phyloP scores from a whole-genome alignment of 2,888 invertebrate genomes.

The Drosophila neotestacea region DNA sequence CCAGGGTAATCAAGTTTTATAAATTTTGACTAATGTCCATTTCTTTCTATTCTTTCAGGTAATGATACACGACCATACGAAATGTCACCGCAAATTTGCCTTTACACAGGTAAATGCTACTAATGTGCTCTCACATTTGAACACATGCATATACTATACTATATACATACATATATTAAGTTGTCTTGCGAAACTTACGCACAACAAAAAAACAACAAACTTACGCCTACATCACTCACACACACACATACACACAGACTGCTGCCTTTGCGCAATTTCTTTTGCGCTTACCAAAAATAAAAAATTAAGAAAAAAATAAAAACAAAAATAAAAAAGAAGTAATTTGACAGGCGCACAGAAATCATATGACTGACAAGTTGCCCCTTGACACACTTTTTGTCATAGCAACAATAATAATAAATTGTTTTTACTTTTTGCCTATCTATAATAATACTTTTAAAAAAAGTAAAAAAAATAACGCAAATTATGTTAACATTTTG shows the following conservation, averaged over 20 bases:
- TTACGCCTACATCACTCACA: constrained; percentile 32
- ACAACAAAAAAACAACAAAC: constrained; percentile 19
- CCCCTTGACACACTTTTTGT: constrained; percentile 80
- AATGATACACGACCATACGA: constrained; percentile 42
- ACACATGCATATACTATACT: too few species aligned
- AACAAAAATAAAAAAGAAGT: constrained; percentile 32
- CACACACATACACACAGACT: constrained; percentile 17
- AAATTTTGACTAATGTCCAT: constrained; percentile 26
- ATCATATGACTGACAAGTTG: constrained; percentile 78
- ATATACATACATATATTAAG: neutral
- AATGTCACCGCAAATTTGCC: constrained; percentile 33
- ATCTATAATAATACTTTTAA: constrained; percentile 17
- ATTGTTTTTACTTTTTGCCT: constrained; percentile 53
- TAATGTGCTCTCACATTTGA: constrained; percentile 12
- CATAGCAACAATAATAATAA: constrained; percentile 70
- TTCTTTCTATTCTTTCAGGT: constrained; percentile 60
- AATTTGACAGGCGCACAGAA: constrained; percentile 68
- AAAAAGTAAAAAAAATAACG: constrained; percentile 14
- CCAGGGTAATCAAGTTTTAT: constrained; percentile 8
- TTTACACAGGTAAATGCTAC: constrained; percentile 51
- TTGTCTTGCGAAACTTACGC: constrained; percentile 21
- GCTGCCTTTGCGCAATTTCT: constrained; percentile 72
- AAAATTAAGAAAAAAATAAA: neutral
- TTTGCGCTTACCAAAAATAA: constrained; percentile 47
- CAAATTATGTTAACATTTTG: constrained; percentile 31